Conservation (phyloP, 2,888 invertebrate genomes). For the Nudaria mundana region DNA sequence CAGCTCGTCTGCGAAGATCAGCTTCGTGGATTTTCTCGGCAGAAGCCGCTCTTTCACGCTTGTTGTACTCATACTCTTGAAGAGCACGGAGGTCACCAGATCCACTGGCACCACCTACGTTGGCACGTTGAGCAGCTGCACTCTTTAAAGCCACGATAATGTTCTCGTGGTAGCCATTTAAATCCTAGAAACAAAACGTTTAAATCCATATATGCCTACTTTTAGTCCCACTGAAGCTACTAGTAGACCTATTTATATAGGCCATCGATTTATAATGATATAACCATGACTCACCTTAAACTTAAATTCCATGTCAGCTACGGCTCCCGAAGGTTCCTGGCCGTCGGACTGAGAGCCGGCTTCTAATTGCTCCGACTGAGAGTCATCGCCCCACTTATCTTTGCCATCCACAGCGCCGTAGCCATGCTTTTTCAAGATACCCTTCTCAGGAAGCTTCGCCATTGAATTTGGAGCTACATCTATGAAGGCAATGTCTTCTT, state of each 20-base stretch:
- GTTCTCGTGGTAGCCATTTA: conserved; percentile 96
- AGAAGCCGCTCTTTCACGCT: conserved; percentile 83
- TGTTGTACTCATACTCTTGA: conserved; percentile 77
- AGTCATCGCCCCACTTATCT: conserved; percentile 88
- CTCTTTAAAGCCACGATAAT: conserved; percentile 94
- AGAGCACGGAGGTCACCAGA: conserved; percentile 70
- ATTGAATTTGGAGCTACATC: conserved; percentile 89
- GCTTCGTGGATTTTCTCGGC: conserved; percentile 90
- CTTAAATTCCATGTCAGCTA: conserved; percentile 91
- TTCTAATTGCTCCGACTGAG: conserved; percentile 86
- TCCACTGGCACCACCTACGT: conserved; percentile 56
- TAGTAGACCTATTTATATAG: too few relatives aligned
- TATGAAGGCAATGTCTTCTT: conserved; percentile 92
- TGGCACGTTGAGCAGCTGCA: conserved; percentile 87
- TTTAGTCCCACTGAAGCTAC: too few relatives aligned
- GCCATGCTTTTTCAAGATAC: conserved; percentile 94
- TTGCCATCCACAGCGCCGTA: conserved; percentile 88
- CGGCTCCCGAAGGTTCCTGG: conserved; percentile 84
- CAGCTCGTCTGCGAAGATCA: conserved; percentile 76
- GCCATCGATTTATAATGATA: too few relatives aligned
- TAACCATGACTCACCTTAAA: conserved; percentile 80
- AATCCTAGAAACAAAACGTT: conserved; percentile 84
- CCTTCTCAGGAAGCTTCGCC: conserved; percentile 92
- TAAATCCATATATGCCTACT: too few relatives aligned
- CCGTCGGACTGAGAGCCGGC: conserved; percentile 85